phyloP scores from a whole-genome alignment of 2,113 vertebrate species.

The Catagonus wagneri region DNA sequence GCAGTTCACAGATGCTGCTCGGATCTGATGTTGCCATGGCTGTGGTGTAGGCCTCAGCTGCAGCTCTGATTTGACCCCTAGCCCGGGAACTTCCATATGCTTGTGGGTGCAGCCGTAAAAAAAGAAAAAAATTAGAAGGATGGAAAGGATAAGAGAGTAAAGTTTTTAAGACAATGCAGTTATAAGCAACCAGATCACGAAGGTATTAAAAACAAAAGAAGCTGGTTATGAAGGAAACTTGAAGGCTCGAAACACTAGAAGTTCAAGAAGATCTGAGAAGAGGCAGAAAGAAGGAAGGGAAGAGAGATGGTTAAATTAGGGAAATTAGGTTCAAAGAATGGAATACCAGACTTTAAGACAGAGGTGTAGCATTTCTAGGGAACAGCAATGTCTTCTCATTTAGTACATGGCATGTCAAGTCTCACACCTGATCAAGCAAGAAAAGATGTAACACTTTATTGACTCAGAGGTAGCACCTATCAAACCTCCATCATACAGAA shows the following conservation, averaged over 20 bases:
- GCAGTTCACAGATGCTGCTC: too few relatives aligned
- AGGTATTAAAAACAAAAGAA: background rate
- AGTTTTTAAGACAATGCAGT: background rate
- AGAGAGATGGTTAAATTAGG: background rate
- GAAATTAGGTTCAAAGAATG: background rate
- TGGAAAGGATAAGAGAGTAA: background rate
- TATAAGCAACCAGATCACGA: background rate
- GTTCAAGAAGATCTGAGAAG: background rate
- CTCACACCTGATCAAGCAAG: background rate
- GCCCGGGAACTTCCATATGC: too few relatives aligned
- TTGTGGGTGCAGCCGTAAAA: too few relatives aligned
- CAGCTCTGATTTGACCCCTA: too few relatives aligned
- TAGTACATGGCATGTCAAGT: background rate
- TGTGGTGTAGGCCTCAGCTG: too few relatives aligned
- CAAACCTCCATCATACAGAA: background rate
- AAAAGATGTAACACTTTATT: background rate
- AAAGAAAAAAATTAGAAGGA: background rate
- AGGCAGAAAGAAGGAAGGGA: background rate
- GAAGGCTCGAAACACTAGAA: background rate
- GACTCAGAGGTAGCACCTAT: background rate
- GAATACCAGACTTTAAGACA: background rate
- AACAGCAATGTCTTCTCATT: background rate
- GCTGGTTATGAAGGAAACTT: background rate
- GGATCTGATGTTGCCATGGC: too few relatives aligned
- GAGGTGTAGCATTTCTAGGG: background rate